These are phyloP conservation scores for Danio choprae DNA, from an alignment of 2,797 vertebrate genomes.

Conservation along the genomic window DNA sequence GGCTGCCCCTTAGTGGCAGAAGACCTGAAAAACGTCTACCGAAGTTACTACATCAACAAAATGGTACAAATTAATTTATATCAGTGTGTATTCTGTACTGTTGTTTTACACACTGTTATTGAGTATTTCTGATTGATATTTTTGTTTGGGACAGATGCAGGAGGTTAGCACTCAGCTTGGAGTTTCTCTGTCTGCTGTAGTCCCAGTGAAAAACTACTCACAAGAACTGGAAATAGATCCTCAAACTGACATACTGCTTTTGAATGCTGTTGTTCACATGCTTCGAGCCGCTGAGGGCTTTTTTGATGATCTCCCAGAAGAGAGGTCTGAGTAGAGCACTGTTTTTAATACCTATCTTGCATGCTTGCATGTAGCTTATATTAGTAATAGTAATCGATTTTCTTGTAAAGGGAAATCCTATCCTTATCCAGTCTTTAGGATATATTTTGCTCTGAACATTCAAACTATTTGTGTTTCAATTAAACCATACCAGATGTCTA, in stretches of 20 bases:
- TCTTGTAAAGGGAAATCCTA: no score
- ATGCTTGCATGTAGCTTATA: no score
- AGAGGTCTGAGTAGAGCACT: no score
- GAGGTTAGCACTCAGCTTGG: slow-evolving; percentile 74
- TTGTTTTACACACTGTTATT: not conserved
- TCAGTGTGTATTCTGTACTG: not conserved
- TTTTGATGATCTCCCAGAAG: slow-evolving; percentile 67
- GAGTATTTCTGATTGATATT: not conserved
- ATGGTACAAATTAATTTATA: slow-evolving; percentile 60
- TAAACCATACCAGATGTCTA: no score
- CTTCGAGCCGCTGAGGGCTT: slow-evolving; percentile 73
- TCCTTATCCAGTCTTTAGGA: no score
- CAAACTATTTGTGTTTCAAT: no score
- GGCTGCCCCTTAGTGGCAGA: slow-evolving; percentile 70
- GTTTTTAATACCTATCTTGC: no score
- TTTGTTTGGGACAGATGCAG: slow-evolving; percentile 69
- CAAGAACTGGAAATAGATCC: slow-evolving; percentile 73
- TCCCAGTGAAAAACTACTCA: slow-evolving; percentile 81
- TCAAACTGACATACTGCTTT: slow-evolving; percentile 74
- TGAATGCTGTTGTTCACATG: slow-evolving; percentile 72
- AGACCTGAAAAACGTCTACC: slow-evolving; percentile 69
- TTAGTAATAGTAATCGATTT: no score
- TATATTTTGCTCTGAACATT: no score
- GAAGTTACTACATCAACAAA: slow-evolving; percentile 67
- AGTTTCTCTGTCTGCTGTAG: slow-evolving; percentile 74